Evolutionary conservation across 2,113 vertebrate species (phyloP).

Genomic region (Hyla sarda): DNA sequence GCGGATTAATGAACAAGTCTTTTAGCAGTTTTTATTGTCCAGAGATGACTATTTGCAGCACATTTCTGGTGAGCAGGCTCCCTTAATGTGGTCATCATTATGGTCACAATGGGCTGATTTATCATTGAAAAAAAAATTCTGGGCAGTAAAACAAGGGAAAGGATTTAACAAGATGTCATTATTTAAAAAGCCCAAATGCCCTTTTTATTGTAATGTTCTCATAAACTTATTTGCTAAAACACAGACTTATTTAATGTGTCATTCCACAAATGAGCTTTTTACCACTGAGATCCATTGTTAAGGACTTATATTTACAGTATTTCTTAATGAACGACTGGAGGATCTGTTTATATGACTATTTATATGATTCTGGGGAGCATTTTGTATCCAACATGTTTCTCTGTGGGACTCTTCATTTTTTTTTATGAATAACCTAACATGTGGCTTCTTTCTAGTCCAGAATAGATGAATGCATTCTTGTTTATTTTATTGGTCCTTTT

Average conservation of each 20-base stretch:
- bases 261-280: background rate
- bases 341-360: constrained; percentile 1
- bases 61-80: constrained; percentile 31
- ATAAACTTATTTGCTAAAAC: constrained; percentile 39
- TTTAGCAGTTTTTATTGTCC: constrained; percentile 49
- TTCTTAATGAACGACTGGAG: constrained; percentile 2
- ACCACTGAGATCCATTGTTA: constrained; percentile 27
- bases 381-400: constrained; percentile 16
- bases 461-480: background rate
- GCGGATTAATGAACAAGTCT: constrained; percentile 42
- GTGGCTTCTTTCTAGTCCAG: background rate
- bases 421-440: constrained; percentile 25
- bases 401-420: background rate
- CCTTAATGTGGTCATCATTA: constrained; percentile 38
- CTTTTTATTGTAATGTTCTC: constrained; percentile 27
- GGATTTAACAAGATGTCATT: constrained; percentile 37
- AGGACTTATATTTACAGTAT: background rate
- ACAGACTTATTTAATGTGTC: constrained; percentile 19
- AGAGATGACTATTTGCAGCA: constrained; percentile 44
- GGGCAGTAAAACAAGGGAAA: constrained; percentile 11
- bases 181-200: constrained; percentile 35
- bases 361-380: constrained; percentile 11
- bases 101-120: constrained; percentile 43
- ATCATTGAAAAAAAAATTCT: constrained; percentile 26
- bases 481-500: background rate